Conservation (phyloP, 2,888 invertebrate genomes). For the Agrypnus murinus region DNA sequence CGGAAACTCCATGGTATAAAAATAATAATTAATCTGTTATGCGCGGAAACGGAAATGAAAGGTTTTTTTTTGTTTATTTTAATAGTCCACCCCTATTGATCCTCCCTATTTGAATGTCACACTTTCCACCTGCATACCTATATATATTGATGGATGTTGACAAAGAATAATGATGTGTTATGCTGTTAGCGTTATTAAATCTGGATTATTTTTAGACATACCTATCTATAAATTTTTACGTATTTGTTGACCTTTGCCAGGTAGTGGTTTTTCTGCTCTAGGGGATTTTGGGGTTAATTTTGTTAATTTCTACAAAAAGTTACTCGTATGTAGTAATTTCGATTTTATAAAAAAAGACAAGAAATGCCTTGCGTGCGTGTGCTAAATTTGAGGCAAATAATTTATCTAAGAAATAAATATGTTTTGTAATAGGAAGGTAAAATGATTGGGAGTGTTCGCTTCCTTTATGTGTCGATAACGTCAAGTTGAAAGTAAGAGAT, state of each 20-base stretch:
- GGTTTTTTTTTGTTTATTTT: not conserved
- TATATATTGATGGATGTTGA: not conserved
- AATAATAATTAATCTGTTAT: not conserved
- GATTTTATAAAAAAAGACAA: no score
- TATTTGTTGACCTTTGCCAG: not conserved
- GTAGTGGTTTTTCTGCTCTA: no score
- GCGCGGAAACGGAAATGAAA: conserved; percentile 28
- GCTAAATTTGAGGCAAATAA: no score
- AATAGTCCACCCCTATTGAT: not conserved
- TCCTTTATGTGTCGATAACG: no score
- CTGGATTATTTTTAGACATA: conserved; percentile 18
- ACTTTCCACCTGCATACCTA: conserved; percentile 17
- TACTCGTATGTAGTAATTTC: no score
- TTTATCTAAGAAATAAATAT: no score
- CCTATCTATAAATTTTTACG: conserved; percentile 13
- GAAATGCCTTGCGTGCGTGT: no score
- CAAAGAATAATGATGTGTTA: conserved; percentile 1
- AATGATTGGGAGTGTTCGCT: no score
- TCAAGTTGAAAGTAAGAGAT: no score
- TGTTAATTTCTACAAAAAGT: no score
- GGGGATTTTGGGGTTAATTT: no score
- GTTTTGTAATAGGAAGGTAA: no score
- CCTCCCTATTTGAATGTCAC: conserved; percentile 14
- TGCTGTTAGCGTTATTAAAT: conserved; percentile 18
- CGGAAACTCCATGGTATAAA: not conserved